phyloP scores from a whole-genome alignment of 2,888 invertebrate genomes.

The Leptinotarsa haldemani region DNA sequence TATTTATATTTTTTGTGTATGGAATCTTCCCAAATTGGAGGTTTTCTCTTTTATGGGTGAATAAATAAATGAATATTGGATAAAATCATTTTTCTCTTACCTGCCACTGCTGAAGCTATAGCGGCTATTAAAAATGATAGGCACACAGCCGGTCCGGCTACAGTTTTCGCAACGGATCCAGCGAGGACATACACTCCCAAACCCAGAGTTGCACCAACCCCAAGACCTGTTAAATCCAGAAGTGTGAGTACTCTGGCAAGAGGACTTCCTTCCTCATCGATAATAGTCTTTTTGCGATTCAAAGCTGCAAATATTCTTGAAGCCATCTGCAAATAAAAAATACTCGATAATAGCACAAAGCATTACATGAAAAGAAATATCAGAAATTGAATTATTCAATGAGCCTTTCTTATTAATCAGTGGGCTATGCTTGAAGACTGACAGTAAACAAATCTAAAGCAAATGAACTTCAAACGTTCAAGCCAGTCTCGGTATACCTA shows the following conservation, averaged over 20 bases:
- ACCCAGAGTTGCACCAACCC: conserved; percentile 89
- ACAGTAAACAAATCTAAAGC: too few relatives aligned
- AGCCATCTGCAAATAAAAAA: conserved; percentile 48
- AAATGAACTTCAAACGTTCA: too few relatives aligned
- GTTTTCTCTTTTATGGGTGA: too few relatives aligned
- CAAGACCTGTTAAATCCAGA: conserved; percentile 87
- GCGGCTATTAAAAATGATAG: conserved; percentile 93
- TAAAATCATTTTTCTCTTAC: conserved; percentile 64
- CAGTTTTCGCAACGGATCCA: conserved; percentile 86
- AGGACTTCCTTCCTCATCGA: conserved; percentile 59
- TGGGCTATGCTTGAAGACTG: too few relatives aligned
- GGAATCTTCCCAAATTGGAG: too few relatives aligned
- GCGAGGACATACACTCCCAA: conserved; percentile 95
- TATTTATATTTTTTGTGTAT: too few relatives aligned
- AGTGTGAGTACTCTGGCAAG: conserved; percentile 80
- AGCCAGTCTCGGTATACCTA: too few relatives aligned
- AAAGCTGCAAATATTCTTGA: conserved; percentile 58
- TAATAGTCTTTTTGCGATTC: conserved; percentile 65
- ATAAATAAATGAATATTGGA: too few relatives aligned
- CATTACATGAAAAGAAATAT: too few relatives aligned
- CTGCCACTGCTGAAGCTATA: conserved; percentile 91
- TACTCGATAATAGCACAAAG: too few relatives aligned
- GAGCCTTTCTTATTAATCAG: too few relatives aligned
- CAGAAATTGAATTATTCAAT: too few relatives aligned
- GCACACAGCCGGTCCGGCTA: conserved; percentile 92